Base-by-base conservation (phyloP, 2,113 vertebrate species). In the Bagarius yarrelli region DNA sequence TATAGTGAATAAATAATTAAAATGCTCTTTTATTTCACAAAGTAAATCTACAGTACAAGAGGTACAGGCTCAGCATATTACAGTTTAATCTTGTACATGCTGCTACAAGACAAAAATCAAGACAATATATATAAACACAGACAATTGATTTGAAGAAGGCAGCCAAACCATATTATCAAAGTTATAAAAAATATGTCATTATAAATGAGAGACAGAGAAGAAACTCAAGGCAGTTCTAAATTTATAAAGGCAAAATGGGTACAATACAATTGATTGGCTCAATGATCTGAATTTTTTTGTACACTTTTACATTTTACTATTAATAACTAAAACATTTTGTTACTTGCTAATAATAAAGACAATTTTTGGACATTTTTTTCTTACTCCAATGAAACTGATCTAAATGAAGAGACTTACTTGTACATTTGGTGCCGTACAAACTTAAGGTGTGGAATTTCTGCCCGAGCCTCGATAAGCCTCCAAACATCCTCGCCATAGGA, bases 391-490 rank as follows among this genome's bases (percentile, higher is more conserved):
- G n/a, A 15, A 15, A 14, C 57, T 25, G 6, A 64, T 0, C 23
- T 21, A 53, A 79, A 59, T 16, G n/a, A 52, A n/a, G 12, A 77
- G 40, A 50, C 87, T 34, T 89, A 92, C 92, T 91, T 93, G 88
- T 93, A 91, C 92, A 93, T 93, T 87, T 93, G 91, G 60, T 93
- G 92, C 1, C 90, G 85, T 80, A 92, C 89, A 56, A 93, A 94
- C 86, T 93, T 94, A 67, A 92, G 91, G 76, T 93, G 91, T 2
- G 92, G 92, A 30, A 93, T 93, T 83, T 93, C 92, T 0, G 92
- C 92, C 23, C 93, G 88, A 78, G 92, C 91, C 83, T 94, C 91
- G 44, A 92, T 94, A 82, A 94, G 87, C 8, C 92, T 84, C 91
- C 91, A 93, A 64, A 93, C 92, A 47, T 93, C 93, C 81, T 93